Evolutionary conservation across 92 coral and sea anemone genomes (phyloP), one percentile per base, ranked within the genome.

Genomic region (Paramuricea clavata): DNA sequence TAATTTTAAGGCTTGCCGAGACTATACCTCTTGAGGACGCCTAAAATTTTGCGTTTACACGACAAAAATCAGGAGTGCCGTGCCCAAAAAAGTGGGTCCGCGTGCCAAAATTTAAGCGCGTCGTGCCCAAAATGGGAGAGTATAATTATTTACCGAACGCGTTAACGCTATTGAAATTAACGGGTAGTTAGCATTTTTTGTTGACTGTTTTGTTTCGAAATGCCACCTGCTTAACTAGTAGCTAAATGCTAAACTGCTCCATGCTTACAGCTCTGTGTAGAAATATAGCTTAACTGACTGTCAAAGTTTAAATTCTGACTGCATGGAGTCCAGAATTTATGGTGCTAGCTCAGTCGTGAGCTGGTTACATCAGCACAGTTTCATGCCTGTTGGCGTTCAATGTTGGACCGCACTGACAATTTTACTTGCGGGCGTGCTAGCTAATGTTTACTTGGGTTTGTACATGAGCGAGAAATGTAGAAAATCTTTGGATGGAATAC

Each of bases 401-500:
- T 25, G 64, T 36, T 33, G 39, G 42, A 0, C 49, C 23, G 56
- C 82, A 6, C 6, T 76, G 16, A 25, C 59, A n/a, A 23, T 76
- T 21, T 30, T 76, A 13, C 82, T 76, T 2, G 36, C 43, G 6
- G 82, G 82, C 10, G 34, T 76, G 22, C 82, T 49, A n/a, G 19
- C 21, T 25, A 76, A 76, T 13, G 68, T 52, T 2, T 76, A 49
- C 68, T 52, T 76, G 56, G 82, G 42, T 4, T 50, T 76, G 22
- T 76, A 76, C 68, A 34, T 76, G 33, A 41, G 65, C 43, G 82
- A 76, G 49, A 76, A 50, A 23, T 52, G 0, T 23, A 19, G 35
- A 15, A 35, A 21, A 22, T 17, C 13, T 26, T 13, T n/a, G 16
- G 49, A 19, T 50, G 82, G 82, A 27, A 31, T 76, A 2, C 54